Evolutionary conservation across 2,888 invertebrate species (phyloP), one percentile per base, ranked within the genome.

Genomic region (Scaptodrosophila latifasciaeformis): DNA sequence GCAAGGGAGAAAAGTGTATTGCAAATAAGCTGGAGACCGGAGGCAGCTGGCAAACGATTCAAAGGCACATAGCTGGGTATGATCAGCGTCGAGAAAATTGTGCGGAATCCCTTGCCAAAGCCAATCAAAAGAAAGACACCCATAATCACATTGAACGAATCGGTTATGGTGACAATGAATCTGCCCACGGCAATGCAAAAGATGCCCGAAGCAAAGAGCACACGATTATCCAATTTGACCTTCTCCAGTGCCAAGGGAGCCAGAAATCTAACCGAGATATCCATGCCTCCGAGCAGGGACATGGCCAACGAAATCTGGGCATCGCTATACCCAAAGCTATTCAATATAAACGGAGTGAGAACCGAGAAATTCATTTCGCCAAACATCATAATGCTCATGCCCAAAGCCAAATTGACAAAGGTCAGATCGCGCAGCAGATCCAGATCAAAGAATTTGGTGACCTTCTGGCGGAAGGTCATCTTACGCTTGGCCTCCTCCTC

Each of bases 321-420:
- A n/a, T 85, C 77, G 1, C 84, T 83, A 70, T 91, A 90, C 0
- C 90, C 89, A 64, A 90, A 91, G 66, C 92, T 92, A 27, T 89
- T 88, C 2, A 93, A 85, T 51, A 93, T 91, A 66, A 92, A 92
- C 0, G 93, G 92, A 0, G 92, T 92, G 46, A 93, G 80, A 42
- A 92, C 88, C 0, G 92, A 91, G 83, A 93, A 93, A 81, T 93
- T 93, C 44, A 92, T 81, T 82, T 93, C 93, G 15, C 90, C 90
- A 68, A 92, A 92, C 82, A 90, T 90, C n/a, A 92, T 92, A 39
- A 92, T 86, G 10, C 91, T 92, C 63, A 92, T 89, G 17, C 93
- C 93, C 54, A 92, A 60, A 88, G 91, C 91, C 35, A 92, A 86
- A 70, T 91, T 92, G 3, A 92, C 88, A 66, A 91, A 93, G 2